phyloP scores from a whole-genome alignment of 1,140 invertebrate species.

The Orius insidiosus region DNA sequence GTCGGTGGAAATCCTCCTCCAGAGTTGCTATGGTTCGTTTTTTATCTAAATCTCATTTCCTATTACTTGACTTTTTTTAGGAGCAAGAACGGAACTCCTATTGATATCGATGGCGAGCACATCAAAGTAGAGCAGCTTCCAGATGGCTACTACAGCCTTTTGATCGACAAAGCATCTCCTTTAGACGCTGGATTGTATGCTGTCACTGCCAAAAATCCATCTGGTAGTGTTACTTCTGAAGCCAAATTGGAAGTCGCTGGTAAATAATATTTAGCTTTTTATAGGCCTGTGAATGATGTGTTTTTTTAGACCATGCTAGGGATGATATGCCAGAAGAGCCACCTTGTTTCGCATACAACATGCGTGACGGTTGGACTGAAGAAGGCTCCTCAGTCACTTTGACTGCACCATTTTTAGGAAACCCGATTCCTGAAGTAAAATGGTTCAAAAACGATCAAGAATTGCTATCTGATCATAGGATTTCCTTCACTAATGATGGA shows the following conservation, averaged over 20 bases:
- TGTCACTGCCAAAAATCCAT: slow-evolving; percentile 52
- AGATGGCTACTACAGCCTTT: slow-evolving; percentile 45
- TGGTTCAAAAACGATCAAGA: slow-evolving; percentile 67
- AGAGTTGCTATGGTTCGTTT: slow-evolving; percentile 46
- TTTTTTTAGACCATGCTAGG: slow-evolving; percentile 35
- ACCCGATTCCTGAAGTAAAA: slow-evolving; percentile 66
- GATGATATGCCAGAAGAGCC: slow-evolving; percentile 45
- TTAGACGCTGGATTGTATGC: slow-evolving; percentile 59
- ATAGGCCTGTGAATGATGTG: no score
- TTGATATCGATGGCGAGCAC: slow-evolving; percentile 52
- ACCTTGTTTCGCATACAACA: slow-evolving; percentile 51
- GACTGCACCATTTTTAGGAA: slow-evolving; percentile 56
- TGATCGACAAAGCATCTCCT: slow-evolving; percentile 42
- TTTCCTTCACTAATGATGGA: slow-evolving; percentile 60
- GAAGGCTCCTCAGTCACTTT: slow-evolving; percentile 53
- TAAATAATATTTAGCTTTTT: no score
- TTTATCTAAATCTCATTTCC: not conserved
- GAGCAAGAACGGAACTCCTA: slow-evolving; percentile 53
- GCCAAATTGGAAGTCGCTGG: slow-evolving; percentile 44
- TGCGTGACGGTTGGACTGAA: slow-evolving; percentile 55
- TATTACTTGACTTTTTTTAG: slow-evolving; percentile 21
- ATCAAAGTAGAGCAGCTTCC: slow-evolving; percentile 44
- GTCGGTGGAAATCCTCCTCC: slow-evolving; percentile 53
- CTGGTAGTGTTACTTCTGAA: slow-evolving; percentile 47
- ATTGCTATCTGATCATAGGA: slow-evolving; percentile 40